Percentiles rank a stretch among this genome's conserved stretches.
phyloP scores from a whole-genome alignment of 2,797 vertebrate species.

The Peromyscus melanophrys region DNA sequence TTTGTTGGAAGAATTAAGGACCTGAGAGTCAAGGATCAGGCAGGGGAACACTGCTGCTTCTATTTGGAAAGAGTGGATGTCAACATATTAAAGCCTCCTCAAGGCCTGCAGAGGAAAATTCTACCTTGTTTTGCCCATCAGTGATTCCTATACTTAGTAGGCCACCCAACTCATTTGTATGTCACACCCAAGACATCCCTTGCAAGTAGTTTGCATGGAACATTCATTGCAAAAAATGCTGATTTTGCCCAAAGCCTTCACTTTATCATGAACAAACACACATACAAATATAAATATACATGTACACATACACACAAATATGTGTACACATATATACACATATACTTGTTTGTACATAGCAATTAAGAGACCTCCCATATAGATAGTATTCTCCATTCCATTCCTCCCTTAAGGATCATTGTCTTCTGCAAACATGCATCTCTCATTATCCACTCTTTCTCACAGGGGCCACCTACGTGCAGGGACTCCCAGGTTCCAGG shows the following conservation, averaged over 20 bases:
- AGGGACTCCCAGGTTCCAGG: neutral
- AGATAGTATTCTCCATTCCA: neutral
- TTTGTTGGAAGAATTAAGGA: neutral
- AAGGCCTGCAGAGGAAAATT: neutral
- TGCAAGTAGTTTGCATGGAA: neutral
- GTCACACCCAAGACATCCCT: neutral
- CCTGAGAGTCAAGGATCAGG: neutral
- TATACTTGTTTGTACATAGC: neutral
- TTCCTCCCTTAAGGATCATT: neutral
- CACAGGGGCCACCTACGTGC: accelerated
- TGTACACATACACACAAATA: neutral
- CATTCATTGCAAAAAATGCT: neutral
- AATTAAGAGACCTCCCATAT: neutral
- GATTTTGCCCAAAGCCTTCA: neutral
- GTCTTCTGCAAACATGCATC: neutral
- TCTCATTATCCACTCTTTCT: neutral
- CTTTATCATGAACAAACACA: neutral
- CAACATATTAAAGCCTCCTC: neutral
- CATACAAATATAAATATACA: neutral
- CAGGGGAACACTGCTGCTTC: neutral
- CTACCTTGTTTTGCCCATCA: neutral
- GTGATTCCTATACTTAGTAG: neutral
- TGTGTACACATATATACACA: neutral
- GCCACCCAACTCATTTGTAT: neutral
- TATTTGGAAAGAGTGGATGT: neutral